These are phyloP conservation scores for Paguma larvata DNA, from an alignment of 2,797 vertebrate species.

Conservation along the genomic window DNA sequence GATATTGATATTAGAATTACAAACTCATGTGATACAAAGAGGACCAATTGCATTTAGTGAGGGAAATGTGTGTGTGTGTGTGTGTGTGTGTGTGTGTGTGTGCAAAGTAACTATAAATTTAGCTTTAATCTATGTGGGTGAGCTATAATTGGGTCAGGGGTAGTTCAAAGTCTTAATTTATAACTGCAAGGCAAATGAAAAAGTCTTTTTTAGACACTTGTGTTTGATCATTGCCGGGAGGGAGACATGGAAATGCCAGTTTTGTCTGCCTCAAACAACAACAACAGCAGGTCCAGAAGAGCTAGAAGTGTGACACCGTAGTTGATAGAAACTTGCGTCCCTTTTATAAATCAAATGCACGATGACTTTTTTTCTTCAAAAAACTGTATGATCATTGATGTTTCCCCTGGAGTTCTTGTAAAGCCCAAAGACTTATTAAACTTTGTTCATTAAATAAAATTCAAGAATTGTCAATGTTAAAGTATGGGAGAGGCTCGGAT, in stretches of 20 bases:
- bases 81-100: not conserved
- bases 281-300: not conserved
- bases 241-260: not conserved
- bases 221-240: constrained; percentile 17
- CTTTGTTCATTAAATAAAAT: not conserved
- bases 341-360: not conserved
- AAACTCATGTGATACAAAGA: not conserved
- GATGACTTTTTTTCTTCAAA: not conserved
- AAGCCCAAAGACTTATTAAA: not conserved
- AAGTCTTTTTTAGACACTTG: not conserved
- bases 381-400: not conserved
- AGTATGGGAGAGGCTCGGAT: not conserved
- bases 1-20: not conserved
- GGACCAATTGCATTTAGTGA: not conserved
- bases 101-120: not conserved
- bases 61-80: not conserved
- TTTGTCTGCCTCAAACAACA: not conserved
- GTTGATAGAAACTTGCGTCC: not conserved
- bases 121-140: not conserved
- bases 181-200: not conserved
- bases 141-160: not conserved
- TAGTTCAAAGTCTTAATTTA: not conserved
- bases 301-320: not conserved
- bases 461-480: not conserved
- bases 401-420: not conserved